A percentile compares a stretch with the other conserved stretches of the same genome.
These are phyloP conservation scores for Luperina nickerlii DNA, from an alignment of 2,888 invertebrate species.

Conservation along the genomic window DNA sequence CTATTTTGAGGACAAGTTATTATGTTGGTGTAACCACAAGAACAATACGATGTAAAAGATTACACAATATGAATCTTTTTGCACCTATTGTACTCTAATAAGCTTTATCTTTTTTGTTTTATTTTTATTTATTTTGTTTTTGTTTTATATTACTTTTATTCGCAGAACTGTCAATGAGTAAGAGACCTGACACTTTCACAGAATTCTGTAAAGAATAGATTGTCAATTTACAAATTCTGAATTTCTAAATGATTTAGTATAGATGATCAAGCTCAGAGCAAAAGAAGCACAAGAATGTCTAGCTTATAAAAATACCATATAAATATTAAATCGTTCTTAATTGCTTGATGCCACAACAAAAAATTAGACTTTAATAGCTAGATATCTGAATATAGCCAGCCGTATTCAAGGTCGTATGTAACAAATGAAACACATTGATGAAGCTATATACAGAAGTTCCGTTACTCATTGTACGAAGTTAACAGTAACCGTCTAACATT, in stretches of 20 bases:
- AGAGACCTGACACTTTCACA: conserved; percentile 41
- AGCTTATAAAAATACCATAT: conserved; percentile 15
- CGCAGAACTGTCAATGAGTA: not conserved
- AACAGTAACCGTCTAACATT: conserved; percentile 56
- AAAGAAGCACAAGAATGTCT: not conserved
- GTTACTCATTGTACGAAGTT: conserved; percentile 59
- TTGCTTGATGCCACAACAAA: conserved; percentile 34
- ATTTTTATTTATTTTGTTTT: not conserved
- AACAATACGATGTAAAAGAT: conserved; percentile 40
- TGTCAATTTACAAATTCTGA: not conserved
- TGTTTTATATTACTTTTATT: conserved; percentile 27
- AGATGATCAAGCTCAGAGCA: not conserved
- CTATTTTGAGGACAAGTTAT: conserved; percentile 33
- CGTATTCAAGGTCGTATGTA: conserved; percentile 55
- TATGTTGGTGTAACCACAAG: conserved; percentile 35
- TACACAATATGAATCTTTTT: conserved; percentile 48
- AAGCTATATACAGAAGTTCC: conserved; percentile 45
- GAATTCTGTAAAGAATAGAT: not conserved
- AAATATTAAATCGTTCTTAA: conserved; percentile 44
- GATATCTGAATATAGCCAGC: conserved; percentile 51
- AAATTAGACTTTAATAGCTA: conserved; percentile 55
- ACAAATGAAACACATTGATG: conserved; percentile 48
- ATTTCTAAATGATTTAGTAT: not conserved
- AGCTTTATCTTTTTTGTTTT: conserved; percentile 4
- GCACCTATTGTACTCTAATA: conserved; percentile 36